phyloP scores from a whole-genome alignment of 2,888 invertebrate species.

The Drosophila eohydei region DNA sequence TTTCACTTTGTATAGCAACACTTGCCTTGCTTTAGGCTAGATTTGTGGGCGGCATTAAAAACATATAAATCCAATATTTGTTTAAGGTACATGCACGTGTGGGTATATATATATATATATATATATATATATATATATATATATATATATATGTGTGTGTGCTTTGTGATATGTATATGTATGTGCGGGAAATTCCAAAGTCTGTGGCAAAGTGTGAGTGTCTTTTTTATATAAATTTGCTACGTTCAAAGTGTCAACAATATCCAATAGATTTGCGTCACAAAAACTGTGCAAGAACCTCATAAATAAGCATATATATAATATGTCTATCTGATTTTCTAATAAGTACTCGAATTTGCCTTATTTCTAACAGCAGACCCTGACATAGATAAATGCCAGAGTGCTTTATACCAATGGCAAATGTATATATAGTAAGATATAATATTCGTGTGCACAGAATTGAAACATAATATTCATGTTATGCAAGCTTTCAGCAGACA shows the following conservation, averaged over 20 bases:
- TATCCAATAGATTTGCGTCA: conserved; percentile 54
- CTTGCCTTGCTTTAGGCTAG: conserved; percentile 12
- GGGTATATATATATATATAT: background rate
- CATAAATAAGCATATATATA: conserved; percentile 17
- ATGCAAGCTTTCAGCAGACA: conserved; percentile 6
- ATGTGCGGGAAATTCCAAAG: conserved; percentile 23
- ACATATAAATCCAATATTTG: conserved; percentile 17
- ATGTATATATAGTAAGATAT: conserved; percentile 7
- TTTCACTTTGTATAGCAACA: background rate
- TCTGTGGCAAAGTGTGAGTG: conserved; percentile 22
- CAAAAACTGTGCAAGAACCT: conserved; percentile 18
- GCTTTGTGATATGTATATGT: background rate
- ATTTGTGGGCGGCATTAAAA: conserved; percentile 20
- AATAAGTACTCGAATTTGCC: conserved; percentile 9
- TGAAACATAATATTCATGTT: conserved; percentile 25
- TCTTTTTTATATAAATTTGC: conserved; percentile 36
- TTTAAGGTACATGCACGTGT: conserved; percentile 8
- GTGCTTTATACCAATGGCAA: background rate
- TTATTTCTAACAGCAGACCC: conserved; percentile 7
- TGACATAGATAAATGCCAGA: conserved; percentile 28
- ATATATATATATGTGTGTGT: background rate
- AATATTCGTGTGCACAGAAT: conserved; percentile 25
- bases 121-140: background rate
- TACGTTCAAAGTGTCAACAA: conserved; percentile 41
- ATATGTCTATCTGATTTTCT: conserved; percentile 14